Base-by-base conservation (phyloP, 1,140 invertebrate species). In the Parapsyche elsis region DNA sequence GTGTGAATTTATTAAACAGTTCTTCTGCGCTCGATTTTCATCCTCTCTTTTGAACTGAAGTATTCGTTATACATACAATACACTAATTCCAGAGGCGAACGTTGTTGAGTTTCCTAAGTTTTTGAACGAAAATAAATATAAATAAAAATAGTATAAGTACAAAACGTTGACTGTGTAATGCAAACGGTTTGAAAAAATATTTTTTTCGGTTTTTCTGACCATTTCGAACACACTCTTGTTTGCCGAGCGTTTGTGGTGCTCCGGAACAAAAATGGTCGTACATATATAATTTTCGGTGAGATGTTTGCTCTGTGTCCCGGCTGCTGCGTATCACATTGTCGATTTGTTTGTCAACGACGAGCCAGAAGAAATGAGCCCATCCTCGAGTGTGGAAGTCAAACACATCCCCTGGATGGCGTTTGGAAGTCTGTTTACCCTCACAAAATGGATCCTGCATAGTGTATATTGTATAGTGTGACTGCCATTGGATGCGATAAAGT, bases 261-360 rank as follows among this genome's bases (percentile, higher is more conserved):
- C 19, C 19, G 21, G 61, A 23, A n/a, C 61, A 30, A 67, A 24
- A 24, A 67, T 23, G 21, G 21, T 16, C 21, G 19, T 30, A 30
- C 21, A 67, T 67, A 67, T 30, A 67, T 67, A 67, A 67, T 67
- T 67, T 24, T 67, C 24, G 61, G 61, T 16, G 45, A 73, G 14
- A 73, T 73, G 38, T 73, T 73, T 73, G 38, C 71, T 46, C 10
- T 67, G 61, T 19, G 19, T 67, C 19, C 38, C 19, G 73, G 49
- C 24, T 75, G 73, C 49, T 19, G 73, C 14, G 75, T 77, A 77
- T 77, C 75, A 77, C 26, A 77, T 77, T 64, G 24, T 45, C 24
- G 75, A 44, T 77, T 30, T 77, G 49, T 77, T 77, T 77, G 75
- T 77, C 75, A 61, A 77, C 75, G 19, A 45, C 23, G 53, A 64